A percentile compares a stretch with the other conserved stretches of the same genome.
Evolutionary conservation across 2,888 invertebrate species (phyloP).

Genomic region (Caenorhabditis imperialis): DNA sequence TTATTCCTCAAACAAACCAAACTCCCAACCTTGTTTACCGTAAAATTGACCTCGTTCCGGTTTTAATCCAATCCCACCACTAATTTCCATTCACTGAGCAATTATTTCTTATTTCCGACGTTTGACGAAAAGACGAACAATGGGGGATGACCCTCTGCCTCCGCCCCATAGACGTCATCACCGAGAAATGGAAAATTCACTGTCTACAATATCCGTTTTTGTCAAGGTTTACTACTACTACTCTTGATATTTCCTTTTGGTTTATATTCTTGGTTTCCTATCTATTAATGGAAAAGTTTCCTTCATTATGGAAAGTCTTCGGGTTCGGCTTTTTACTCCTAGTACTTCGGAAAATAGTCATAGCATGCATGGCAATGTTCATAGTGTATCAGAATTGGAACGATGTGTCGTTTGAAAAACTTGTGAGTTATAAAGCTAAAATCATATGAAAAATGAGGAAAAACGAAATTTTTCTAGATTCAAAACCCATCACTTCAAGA

Average conservation of each 20-base stretch:
- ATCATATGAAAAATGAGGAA: not conserved
- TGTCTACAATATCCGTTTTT: slow-evolving; percentile 36
- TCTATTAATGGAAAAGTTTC: slow-evolving; percentile 17
- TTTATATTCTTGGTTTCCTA: not conserved
- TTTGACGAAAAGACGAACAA: slow-evolving; percentile 47
- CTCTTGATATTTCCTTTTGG: not conserved
- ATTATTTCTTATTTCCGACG: slow-evolving; percentile 45
- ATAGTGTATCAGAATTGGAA: slow-evolving; percentile 60
- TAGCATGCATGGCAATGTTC: slow-evolving; percentile 69
- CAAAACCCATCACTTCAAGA: slow-evolving; percentile 19
- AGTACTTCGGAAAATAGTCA: slow-evolving; percentile 66
- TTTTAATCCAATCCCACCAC: slow-evolving; percentile 12
- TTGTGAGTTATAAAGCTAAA: no score
- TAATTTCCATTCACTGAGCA: slow-evolving; percentile 35
- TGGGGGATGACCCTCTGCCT: slow-evolving; percentile 21
- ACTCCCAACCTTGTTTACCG: no score
- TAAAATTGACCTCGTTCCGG: no score
- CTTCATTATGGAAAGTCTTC: slow-evolving; percentile 20
- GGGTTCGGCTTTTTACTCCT: slow-evolving; percentile 51
- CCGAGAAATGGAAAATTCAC: slow-evolving; percentile 1
- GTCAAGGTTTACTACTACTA: slow-evolving; percentile 25
- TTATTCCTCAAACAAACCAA: no score
- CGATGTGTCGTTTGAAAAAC: slow-evolving; percentile 61
- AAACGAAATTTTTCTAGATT: slow-evolving; percentile 13
- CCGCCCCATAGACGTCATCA: slow-evolving; percentile 23